A percentile compares a stretch with the other conserved stretches of the same genome.
These are phyloP conservation scores for Hiodon alosoides DNA, from an alignment of 2,113 vertebrate species.

Conservation along the genomic window DNA sequence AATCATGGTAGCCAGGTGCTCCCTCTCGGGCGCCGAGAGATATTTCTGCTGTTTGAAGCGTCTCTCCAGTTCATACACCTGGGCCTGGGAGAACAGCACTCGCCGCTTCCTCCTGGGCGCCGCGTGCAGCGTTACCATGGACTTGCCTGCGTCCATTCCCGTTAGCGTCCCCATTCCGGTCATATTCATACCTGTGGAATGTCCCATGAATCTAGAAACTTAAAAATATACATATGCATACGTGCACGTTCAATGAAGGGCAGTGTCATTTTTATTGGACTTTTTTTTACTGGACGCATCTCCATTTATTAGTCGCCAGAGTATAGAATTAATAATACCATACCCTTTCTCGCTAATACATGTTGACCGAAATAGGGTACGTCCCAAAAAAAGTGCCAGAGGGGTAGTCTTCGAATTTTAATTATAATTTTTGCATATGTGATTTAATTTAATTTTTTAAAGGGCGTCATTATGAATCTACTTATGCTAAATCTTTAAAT, in stretches of 20 bases:
- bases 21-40: constrained; percentile 88
- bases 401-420: too few relatives aligned
- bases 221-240: constrained; percentile 27
- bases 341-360: too few relatives aligned
- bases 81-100: constrained; percentile 89
- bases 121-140: constrained; percentile 73
- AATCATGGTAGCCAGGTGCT: constrained; percentile 86
- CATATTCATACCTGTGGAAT: constrained; percentile 76
- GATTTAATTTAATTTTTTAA: background rate
- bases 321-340: too few relatives aligned
- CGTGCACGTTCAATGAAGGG: constrained; percentile 7
- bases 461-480: background rate
- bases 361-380: too few relatives aligned
- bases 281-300: too few relatives aligned
- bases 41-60: constrained; percentile 89
- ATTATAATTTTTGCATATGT: background rate
- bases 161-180: constrained; percentile 69
- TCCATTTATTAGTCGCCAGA: too few relatives aligned
- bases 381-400: too few relatives aligned
- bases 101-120: constrained; percentile 81
- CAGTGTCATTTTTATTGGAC: background rate
- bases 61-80: constrained; percentile 87
- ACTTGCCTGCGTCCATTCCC: constrained; percentile 76
- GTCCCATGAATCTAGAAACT: constrained; percentile 90
- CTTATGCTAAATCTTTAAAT: background rate